Evolutionary conservation across 2,888 invertebrate genomes (phyloP).

Genomic region (Pegoplata infirma): DNA sequence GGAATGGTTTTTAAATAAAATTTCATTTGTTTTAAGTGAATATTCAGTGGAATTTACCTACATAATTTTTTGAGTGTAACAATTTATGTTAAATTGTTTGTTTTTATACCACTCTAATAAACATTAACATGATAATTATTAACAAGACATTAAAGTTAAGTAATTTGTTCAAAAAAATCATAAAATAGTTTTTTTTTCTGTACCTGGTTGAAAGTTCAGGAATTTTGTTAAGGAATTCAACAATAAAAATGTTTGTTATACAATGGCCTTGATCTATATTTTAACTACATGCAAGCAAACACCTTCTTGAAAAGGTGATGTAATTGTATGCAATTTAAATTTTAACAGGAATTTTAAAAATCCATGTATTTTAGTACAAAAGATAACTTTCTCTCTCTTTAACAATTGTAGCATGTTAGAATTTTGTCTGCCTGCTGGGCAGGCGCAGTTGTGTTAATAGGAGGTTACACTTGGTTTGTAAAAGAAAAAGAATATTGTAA

Average conservation of each 20-base stretch:
- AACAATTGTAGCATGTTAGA: neutral
- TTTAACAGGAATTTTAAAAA: neutral
- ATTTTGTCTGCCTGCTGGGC: slow-evolving; percentile 55
- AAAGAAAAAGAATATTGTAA: neutral
- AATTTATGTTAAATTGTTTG: too few relatives aligned
- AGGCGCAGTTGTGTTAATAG: slow-evolving; percentile 44
- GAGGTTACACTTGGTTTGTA: neutral
- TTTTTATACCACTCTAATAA: too few relatives aligned
- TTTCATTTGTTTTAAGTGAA: too few relatives aligned
- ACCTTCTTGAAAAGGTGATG: neutral
- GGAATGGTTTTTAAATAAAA: too few relatives aligned
- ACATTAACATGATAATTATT: slow-evolving; percentile 29
- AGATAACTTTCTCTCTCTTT: slow-evolving; percentile 42
- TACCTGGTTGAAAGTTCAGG: slow-evolving; percentile 15
- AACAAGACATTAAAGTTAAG: slow-evolving; percentile 53
- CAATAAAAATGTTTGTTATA: neutral
- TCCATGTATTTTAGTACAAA: slow-evolving; percentile 7
- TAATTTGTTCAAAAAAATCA: slow-evolving; percentile 40
- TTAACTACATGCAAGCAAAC: neutral
- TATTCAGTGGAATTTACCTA: too few relatives aligned
- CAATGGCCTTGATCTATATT: slow-evolving; percentile 47
- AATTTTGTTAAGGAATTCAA: neutral
- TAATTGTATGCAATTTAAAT: slow-evolving; percentile 39
- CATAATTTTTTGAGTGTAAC: too few relatives aligned
- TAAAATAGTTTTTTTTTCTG: slow-evolving; percentile 2